Conservation (phyloP, 1,140 invertebrate species). For the Rhopalosiphum maidis region DNA sequence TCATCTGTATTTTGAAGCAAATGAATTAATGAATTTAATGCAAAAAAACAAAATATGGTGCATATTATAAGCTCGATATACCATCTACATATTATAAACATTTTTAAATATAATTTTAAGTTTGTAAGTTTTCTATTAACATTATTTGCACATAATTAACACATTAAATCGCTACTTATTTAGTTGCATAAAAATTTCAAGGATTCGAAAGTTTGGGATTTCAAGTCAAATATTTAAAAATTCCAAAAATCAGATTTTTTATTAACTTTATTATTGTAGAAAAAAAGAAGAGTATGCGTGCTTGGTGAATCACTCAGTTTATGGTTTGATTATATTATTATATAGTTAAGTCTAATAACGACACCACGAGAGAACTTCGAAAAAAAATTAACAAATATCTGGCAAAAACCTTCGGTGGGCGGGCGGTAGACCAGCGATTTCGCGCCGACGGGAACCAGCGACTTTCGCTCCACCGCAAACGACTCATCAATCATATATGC, state of each 20-base stretch:
- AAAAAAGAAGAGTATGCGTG: neutral
- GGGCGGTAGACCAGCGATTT: neutral
- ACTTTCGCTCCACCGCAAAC: neutral
- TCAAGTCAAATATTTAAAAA: neutral
- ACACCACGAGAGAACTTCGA: neutral
- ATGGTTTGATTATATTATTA: neutral
- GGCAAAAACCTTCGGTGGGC: neutral
- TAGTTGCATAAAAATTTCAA: neutral
- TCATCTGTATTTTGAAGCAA: no score
- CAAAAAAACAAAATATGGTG: no score
- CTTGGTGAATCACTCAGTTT: neutral
- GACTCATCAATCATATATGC: conserved; percentile 50
- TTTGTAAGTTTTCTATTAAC: no score
- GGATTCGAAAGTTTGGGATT: neutral
- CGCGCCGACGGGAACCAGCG: neutral
- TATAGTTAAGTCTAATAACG: neutral
- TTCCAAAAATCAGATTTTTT: neutral
- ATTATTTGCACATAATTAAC: no score
- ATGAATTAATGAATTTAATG: no score
- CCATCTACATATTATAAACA: no score
- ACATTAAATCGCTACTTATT: no score
- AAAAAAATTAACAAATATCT: neutral
- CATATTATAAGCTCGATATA: no score
- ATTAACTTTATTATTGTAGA: neutral
- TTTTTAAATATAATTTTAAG: no score